phyloP scores from a whole-genome alignment of 2,113 vertebrate genomes.

The Hylia prasina region DNA sequence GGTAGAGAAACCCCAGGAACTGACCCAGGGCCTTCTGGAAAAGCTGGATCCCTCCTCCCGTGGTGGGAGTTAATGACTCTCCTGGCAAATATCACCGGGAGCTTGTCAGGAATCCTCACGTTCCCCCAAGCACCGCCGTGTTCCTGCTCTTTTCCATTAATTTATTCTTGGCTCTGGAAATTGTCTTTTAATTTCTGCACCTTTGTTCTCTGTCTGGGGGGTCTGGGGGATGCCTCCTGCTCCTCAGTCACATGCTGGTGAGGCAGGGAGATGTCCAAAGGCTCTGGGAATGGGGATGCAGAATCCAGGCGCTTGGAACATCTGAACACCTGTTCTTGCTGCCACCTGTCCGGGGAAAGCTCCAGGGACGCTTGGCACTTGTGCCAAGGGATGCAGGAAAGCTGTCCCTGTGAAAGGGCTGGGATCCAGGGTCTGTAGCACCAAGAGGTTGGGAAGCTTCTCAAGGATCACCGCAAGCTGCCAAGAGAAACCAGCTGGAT shows the following conservation, averaged over 20 bases:
- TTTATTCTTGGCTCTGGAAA: slow-evolving; percentile 16
- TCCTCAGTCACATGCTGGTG: not conserved
- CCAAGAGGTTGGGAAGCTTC: not conserved
- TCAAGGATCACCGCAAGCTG: not conserved
- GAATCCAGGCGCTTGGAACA: not conserved
- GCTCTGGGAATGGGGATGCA: not conserved
- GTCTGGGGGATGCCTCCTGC: not conserved
- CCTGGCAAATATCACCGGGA: not conserved
- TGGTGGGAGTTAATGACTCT: not conserved
- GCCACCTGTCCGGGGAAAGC: not conserved
- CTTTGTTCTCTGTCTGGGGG: not conserved
- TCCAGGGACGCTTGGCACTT: accelerated
- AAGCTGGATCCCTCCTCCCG: not conserved
- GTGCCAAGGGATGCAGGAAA: not conserved
- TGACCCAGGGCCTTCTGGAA: not conserved
- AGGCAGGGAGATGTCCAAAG: not conserved
- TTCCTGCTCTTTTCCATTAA: not conserved
- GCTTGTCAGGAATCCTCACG: slow-evolving; percentile 12
- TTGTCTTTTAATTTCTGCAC: not conserved
- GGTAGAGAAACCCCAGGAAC: not conserved
- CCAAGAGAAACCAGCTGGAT: not conserved
- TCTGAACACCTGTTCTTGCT: not conserved
- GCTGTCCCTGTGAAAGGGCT: not conserved
- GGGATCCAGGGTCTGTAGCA: not conserved
- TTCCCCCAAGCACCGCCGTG: not conserved